Evolutionary conservation across 2,113 vertebrate species (phyloP).

Genomic region (Toxostoma redivivum): DNA sequence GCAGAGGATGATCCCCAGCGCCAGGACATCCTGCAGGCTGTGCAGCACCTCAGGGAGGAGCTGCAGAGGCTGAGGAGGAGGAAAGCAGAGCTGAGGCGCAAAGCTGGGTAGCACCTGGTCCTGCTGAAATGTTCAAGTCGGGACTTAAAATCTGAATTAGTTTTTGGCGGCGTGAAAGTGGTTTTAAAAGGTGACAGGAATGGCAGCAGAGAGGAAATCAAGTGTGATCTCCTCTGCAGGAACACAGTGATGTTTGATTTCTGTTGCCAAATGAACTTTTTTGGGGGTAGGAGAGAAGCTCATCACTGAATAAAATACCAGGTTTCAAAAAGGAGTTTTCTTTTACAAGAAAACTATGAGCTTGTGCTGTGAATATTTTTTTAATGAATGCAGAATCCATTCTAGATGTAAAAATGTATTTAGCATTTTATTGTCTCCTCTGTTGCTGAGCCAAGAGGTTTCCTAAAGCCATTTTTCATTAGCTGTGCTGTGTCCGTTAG

Average conservation of each 20-base stretch:
- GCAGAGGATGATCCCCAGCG: conserved; percentile 82
- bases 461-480: background rate
- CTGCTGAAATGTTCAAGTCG: background rate
- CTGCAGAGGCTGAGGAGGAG: conserved; percentile 63
- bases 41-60: conserved; percentile 84
- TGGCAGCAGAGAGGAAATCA: background rate
- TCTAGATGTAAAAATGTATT: background rate
- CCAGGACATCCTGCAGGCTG: conserved; percentile 77
- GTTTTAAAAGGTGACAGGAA: background rate
- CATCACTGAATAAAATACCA: background rate
- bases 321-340: background rate
- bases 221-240: background rate
- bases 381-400: background rate
- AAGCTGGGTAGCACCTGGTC: background rate
- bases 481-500: background rate
- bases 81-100: background rate
- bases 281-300: background rate
- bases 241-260: background rate
- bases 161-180: background rate
- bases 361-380: background rate
- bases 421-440: background rate
- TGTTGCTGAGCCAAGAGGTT: background rate
- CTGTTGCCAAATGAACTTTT: background rate
- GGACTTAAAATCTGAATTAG: background rate
- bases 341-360: background rate